Evolutionary conservation across 2,113 vertebrate genomes (phyloP).

Genomic region (Ellobius talpinus): DNA sequence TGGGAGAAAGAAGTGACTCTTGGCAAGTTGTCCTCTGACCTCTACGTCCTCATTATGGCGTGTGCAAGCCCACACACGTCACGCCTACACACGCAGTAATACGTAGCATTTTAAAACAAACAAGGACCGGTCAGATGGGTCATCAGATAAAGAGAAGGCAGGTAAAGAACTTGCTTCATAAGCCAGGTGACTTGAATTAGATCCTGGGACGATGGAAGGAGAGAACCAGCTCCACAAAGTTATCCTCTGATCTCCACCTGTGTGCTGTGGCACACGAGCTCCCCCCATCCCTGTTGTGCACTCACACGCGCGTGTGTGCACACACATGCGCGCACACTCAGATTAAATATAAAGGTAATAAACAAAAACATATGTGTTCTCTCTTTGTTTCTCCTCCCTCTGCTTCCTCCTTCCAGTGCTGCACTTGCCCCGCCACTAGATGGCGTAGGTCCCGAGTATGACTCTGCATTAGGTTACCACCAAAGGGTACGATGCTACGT

Average conservation of each 20-base stretch:
- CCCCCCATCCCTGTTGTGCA: not conserved
- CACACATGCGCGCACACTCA: no score
- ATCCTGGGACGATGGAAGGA: not conserved
- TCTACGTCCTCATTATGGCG: not conserved
- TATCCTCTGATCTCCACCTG: not conserved
- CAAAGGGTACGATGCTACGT: no score
- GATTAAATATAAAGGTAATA: not conserved
- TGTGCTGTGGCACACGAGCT: not conserved
- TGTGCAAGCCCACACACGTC: no score
- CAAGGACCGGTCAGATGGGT: not conserved
- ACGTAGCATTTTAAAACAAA: not conserved
- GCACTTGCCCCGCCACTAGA: not conserved
- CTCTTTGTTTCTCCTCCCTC: not conserved
- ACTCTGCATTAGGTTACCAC: not conserved
- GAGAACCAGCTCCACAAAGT: not conserved
- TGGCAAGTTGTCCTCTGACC: not conserved
- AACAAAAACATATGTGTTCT: not conserved
- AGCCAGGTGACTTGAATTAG: not conserved
- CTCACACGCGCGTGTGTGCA: accelerated
- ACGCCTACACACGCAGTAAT: not conserved
- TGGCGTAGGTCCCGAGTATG: not conserved
- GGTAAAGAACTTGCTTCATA: not conserved
- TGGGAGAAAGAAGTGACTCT: not conserved
- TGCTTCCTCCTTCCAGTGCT: no score
- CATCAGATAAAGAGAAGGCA: not conserved